Base-by-base conservation (phyloP, 2,888 invertebrate species). In the Cryptosula pallasiana region DNA sequence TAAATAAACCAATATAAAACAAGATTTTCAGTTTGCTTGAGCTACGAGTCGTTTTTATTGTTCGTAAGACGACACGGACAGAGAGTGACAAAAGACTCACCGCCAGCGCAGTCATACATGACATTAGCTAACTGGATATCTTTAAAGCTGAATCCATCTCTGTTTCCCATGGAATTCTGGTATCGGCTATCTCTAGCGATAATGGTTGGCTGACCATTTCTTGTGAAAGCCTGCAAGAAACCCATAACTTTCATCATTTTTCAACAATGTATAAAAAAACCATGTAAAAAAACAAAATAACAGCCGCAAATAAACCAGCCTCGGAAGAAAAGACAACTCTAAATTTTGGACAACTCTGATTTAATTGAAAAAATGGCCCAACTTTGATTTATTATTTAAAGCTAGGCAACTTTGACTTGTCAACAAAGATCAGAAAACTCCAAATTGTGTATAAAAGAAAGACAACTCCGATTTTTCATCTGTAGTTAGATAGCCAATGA, bases 91-190 rank as follows among this genome's bases (percentile, higher is more conserved):
- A n/a, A n/a, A n/a, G 27, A 55, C 71, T 29, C 70, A 75, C 74
- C 69, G n/a, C 25, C 32, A 27, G 35, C 57, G 72, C 80, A 80
- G 20, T 74, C 71, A 74, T 80, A 80, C 78, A 80, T 80, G 1
- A 75, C 25, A 71, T 78, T 80, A 1, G 78, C 77, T 32, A 77
- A 73, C 71, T 78, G 77, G 69, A 79, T 77, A 72, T 80, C 80
- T 27, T 73, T 32, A 70, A 78, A 79, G 69, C 80, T 80, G 55
- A 77, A 73, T 0, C 72, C 69, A n/a, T 72, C 29, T 27, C 58
- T 29, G 35, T 73, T 72, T 27, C 75, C 75, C 71, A 75, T 75
- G 3, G 55, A 29, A 27, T 71, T 35, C 36, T 73, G 73, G 55
- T 57, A 74, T 16, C 20, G 13, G 0, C 29, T 34, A 23, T 75